Conservation (phyloP, 2,888 invertebrate species). For the Tenodera sinensis region DNA sequence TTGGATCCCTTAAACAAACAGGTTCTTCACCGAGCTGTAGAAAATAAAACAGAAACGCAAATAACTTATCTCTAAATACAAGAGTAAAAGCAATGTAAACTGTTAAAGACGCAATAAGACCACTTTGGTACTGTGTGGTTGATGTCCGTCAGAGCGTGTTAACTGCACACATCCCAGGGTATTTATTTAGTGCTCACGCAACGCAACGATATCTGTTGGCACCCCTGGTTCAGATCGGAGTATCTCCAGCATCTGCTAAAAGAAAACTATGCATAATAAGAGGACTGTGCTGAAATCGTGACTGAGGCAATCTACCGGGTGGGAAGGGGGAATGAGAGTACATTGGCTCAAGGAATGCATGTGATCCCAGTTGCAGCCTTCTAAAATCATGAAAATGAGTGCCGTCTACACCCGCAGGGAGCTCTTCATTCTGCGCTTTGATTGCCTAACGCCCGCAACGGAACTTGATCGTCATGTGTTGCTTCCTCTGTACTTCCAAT, state of each 20-base stretch:
- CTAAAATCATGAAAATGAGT: background rate
- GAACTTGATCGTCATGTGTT: too few species aligned
- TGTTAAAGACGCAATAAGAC: too few species aligned
- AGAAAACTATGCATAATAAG: background rate
- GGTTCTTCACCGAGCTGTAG: too few species aligned
- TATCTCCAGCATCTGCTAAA: background rate
- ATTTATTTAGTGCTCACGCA: background rate
- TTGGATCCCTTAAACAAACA: too few species aligned
- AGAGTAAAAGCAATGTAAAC: too few species aligned
- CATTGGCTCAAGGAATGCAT: background rate
- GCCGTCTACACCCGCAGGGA: background rate
- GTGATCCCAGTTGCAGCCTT: background rate
- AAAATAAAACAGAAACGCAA: too few species aligned
- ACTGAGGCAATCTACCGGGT: background rate
- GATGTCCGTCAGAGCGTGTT: too few species aligned
- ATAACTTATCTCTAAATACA: too few species aligned
- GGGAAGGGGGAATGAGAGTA: background rate
- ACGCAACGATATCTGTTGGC: background rate
- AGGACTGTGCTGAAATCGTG: background rate
- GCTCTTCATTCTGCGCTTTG: background rate
- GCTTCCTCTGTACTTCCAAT: too few species aligned
- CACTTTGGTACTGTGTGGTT: too few species aligned
- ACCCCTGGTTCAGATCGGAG: background rate
- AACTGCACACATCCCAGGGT: background rate
- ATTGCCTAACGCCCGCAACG: too few species aligned